These are phyloP conservation scores for Brassicogethes aeneus DNA, from an alignment of 2,888 invertebrate species.

Conservation along the genomic window DNA sequence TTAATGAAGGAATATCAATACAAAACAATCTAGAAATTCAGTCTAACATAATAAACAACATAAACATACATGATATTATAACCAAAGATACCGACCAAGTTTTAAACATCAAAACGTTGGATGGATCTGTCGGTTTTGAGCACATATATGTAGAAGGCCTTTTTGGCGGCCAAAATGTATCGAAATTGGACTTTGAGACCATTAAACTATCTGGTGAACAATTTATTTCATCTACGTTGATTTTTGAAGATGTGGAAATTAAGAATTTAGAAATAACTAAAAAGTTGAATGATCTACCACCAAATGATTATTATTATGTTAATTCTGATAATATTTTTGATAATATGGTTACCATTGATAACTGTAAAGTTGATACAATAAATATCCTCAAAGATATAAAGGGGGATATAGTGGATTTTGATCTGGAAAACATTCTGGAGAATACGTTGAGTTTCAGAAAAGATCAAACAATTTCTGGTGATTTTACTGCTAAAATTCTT, in stretches of 20 bases:
- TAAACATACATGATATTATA: conserved; percentile 40
- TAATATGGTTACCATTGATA: conserved; percentile 22
- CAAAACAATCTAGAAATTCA: conserved; percentile 36
- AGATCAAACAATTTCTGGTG: conserved; percentile 30
- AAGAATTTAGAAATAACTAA: conserved; percentile 33
- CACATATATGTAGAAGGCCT: conserved; percentile 38
- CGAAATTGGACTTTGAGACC: conserved; percentile 37
- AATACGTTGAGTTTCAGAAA: conserved; percentile 32
- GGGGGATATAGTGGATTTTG: conserved; percentile 31
- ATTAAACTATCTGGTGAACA: conserved; percentile 40
- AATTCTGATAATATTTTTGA: conserved; percentile 13
- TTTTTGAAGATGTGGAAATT: conserved; percentile 32
- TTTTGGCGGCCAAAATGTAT: conserved; percentile 40
- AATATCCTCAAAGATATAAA: conserved; percentile 34
- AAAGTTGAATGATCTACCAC: conserved; percentile 35
- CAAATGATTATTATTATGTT: conserved; percentile 26
- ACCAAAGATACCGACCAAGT: conserved; percentile 44
- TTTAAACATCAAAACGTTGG: conserved; percentile 36
- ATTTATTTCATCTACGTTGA: conserved; percentile 33
- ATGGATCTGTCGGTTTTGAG: conserved; percentile 41
- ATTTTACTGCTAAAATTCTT: conserved; percentile 33
- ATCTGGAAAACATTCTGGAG: conserved; percentile 31
- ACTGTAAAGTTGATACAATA: conserved; percentile 28
- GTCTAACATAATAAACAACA: conserved; percentile 40
- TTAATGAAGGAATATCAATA: conserved; percentile 37